These are phyloP conservation scores for Oxyura jamaicensis DNA, from an alignment of 2,113 vertebrate genomes.

Conservation along the genomic window DNA sequence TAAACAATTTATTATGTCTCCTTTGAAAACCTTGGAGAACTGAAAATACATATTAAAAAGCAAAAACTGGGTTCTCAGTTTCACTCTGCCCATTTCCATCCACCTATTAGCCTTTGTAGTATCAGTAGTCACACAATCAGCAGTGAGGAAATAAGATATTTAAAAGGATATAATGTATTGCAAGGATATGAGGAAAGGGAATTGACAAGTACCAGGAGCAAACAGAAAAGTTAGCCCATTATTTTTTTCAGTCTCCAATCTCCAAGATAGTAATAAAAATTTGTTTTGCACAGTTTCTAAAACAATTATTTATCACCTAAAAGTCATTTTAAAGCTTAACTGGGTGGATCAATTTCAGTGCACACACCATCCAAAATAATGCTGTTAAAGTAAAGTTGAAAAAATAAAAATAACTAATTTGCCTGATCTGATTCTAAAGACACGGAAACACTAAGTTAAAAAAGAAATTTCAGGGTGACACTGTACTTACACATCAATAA, in stretches of 20 bases:
- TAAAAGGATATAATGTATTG: neutral
- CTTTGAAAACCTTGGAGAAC: neutral
- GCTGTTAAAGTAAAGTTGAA: neutral
- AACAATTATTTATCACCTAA: conserved; percentile 39
- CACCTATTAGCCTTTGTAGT: neutral
- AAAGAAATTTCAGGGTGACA: conserved; percentile 63
- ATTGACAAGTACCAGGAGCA: neutral
- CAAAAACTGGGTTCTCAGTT: neutral
- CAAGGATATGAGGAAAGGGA: neutral
- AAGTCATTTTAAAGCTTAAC: conserved; percentile 33
- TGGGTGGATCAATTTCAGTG: neutral
- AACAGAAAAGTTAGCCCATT: neutral
- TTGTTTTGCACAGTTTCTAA: neutral
- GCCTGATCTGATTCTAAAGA: neutral
- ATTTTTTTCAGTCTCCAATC: neutral
- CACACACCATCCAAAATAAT: neutral
- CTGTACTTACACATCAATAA: conserved; percentile 57
- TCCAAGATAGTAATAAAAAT: conserved; percentile 6
- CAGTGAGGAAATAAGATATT: neutral
- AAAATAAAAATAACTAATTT: neutral
- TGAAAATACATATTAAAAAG: neutral
- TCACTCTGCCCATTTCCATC: neutral
- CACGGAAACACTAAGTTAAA: neutral
- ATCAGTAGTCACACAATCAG: neutral
- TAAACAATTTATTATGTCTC: neutral